Conservation (phyloP, 2,113 vertebrate species). For the Barbus barbus region DNA sequence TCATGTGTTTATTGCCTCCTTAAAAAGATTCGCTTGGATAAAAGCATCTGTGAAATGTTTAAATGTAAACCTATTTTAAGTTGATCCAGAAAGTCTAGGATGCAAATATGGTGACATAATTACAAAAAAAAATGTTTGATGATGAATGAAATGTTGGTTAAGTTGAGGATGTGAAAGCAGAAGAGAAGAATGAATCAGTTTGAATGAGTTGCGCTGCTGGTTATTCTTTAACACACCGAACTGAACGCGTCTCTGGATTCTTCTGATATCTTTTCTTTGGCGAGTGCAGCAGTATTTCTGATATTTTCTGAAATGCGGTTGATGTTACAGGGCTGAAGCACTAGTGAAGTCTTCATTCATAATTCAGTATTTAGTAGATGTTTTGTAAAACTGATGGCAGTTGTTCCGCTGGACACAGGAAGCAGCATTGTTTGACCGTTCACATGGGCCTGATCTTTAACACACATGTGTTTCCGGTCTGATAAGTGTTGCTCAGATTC, state of each 20-base stretch:
- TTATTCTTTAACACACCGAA: background rate
- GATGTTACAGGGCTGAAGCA: background rate
- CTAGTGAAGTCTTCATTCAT: no score
- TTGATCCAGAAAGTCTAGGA: background rate
- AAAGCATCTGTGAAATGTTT: background rate
- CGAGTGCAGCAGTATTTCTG: no score
- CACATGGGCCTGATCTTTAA: background rate
- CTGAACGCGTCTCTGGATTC: no score
- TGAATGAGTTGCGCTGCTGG: background rate
- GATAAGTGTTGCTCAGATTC: background rate
- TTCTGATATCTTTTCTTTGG: no score
- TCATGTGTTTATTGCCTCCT: background rate
- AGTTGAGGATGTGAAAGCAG: slow-evolving; percentile 1
- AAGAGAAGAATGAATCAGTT: background rate
- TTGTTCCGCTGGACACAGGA: background rate
- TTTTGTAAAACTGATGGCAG: background rate
- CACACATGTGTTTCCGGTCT: background rate
- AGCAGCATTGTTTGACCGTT: background rate
- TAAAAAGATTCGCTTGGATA: background rate
- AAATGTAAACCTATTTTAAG: background rate
- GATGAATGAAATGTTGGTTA: background rate
- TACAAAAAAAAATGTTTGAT: background rate
- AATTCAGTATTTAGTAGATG: background rate
- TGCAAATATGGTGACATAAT: no score
- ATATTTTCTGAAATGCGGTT: background rate